These are phyloP conservation scores for Rhamnusium bicolor DNA, from an alignment of 2,888 invertebrate genomes.

Conservation along the genomic window DNA sequence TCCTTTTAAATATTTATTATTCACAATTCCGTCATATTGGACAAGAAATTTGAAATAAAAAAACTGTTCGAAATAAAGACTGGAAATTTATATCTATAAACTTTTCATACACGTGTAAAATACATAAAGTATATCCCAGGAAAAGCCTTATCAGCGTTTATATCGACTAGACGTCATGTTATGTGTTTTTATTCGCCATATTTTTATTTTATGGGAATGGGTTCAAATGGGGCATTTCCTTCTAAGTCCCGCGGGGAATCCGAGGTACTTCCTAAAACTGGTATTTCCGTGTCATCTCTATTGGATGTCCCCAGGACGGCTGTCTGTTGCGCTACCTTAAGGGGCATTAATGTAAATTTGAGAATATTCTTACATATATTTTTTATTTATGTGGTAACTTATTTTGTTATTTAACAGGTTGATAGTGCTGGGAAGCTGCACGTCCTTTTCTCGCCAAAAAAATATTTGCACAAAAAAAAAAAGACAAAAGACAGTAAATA, in stretches of 20 bases:
- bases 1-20: neutral
- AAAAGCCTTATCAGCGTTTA: conserved; percentile 60
- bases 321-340: conserved; percentile 39
- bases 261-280: conserved; percentile 52
- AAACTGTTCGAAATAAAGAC: conserved; percentile 4
- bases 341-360: conserved; percentile 47
- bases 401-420: neutral
- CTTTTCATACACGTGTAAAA: conserved; percentile 56
- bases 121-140: conserved; percentile 57
- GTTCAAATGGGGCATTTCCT: conserved; percentile 59
- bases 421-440: neutral
- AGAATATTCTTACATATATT: conserved; percentile 34
- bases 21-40: neutral
- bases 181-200: conserved; percentile 62
- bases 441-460: neutral
- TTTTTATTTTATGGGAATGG: conserved; percentile 60
- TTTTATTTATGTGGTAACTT: conserved; percentile 4
- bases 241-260: conserved; percentile 54
- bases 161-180: conserved; percentile 60
- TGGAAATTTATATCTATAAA: conserved; percentile 25
- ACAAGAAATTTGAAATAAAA: neutral
- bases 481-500: too few relatives aligned
- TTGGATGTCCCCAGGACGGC: conserved; percentile 47
- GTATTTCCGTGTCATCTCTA: conserved; percentile 41
- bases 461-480: neutral